A percentile compares a stretch with the other conserved stretches of the same genome.
phyloP scores from a whole-genome alignment of 2,113 vertebrate species.

The Glareola pratincola region DNA sequence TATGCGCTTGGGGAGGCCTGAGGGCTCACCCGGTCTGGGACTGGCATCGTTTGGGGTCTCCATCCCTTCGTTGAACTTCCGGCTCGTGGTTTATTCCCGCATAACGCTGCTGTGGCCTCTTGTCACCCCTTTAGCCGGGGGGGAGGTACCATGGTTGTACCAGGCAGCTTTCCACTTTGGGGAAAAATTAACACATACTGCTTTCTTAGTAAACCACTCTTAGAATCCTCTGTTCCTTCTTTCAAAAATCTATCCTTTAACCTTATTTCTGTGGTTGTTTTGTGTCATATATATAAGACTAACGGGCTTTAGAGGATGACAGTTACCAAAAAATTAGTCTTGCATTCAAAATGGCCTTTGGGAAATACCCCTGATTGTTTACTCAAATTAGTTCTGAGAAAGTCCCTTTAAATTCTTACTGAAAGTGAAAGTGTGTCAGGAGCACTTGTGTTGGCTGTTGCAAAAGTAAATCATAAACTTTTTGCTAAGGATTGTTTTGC shows the following conservation, averaged over 20 bases:
- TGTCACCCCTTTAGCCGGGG: fast-evolving
- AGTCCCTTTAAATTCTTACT: not conserved
- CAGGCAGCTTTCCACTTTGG: not conserved
- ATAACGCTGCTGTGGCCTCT: fast-evolving
- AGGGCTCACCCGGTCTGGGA: too few relatives aligned
- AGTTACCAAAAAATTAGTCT: not conserved
- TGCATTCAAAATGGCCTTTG: not conserved
- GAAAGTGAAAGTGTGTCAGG: not conserved
- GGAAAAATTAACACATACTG: fast-evolving
- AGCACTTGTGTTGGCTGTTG: not conserved
- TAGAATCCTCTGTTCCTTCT: not conserved
- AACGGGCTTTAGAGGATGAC: not conserved
- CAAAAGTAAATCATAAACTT: not conserved
- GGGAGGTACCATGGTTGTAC: not conserved
- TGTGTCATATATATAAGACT: not conserved
- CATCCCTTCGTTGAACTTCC: fast-evolving
- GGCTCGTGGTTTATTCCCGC: not conserved
- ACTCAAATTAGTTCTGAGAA: not conserved
- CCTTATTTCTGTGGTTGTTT: not conserved
- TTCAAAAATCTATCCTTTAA: fast-evolving
- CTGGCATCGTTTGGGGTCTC: not conserved
- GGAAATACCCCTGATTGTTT: not conserved
- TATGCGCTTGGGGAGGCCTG: not conserved
- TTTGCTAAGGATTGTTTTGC: not conserved
- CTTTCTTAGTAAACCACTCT: not conserved